Percentiles rank a stretch among this genome's conserved stretches.
Conservation (phyloP, 2,888 invertebrate genomes). For the Ecliptopera silaceata region DNA sequence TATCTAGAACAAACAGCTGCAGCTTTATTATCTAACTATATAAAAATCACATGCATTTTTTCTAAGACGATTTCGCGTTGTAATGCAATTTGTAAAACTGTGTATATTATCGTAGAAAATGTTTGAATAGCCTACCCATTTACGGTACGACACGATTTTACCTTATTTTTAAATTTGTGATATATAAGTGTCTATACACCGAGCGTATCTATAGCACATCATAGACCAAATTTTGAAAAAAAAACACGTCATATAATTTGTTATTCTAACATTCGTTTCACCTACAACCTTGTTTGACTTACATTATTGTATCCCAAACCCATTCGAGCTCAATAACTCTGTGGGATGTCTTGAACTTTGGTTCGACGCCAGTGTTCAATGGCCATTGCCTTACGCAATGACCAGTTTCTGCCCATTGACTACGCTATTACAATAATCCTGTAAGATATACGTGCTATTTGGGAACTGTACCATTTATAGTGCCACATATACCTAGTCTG, state of each 20-base stretch:
- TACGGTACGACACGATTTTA: no score
- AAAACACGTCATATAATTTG: not conserved
- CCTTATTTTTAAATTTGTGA: no score
- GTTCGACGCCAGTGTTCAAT: conserved; percentile 30
- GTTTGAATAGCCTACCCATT: no score
- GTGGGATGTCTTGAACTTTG: conserved; percentile 28
- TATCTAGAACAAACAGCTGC: no score
- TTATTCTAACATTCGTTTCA: conserved; percentile 4
- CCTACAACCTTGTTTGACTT: conserved; percentile 6
- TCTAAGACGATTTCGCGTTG: no score
- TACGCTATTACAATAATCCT: conserved; percentile 34
- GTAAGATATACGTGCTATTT: conserved; percentile 27
- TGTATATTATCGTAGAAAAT: no score
- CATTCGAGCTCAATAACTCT: conserved; percentile 33
- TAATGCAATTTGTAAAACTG: no score
- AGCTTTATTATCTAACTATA: no score
- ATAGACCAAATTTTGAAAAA: not conserved
- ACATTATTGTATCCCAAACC: conserved; percentile 20
- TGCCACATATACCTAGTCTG: conserved; percentile 3
- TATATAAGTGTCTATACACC: no score
- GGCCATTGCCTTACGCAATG: conserved; percentile 28
- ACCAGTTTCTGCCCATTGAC: conserved; percentile 27
- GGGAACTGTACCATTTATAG: conserved; percentile 16
- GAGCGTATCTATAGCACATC: no score
- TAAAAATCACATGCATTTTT: no score